Conservation (phyloP, 1,140 invertebrate species). For the Lepidurus apus region DNA sequence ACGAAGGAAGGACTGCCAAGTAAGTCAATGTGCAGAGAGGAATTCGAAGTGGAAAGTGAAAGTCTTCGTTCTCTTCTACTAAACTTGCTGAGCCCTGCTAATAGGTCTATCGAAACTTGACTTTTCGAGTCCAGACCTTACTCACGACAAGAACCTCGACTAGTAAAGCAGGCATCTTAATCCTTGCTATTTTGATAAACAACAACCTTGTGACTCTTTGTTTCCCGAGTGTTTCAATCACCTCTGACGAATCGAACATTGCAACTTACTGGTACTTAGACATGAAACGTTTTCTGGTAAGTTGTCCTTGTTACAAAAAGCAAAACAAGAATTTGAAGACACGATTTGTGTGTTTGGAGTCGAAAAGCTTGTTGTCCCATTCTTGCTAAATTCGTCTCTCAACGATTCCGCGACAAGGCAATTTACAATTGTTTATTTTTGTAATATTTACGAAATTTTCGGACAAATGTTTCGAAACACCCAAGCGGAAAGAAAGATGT, state of each 20-base stretch:
- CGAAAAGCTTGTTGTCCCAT: too few species aligned
- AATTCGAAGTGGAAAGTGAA: slow-evolving; percentile 10
- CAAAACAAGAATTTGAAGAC: neutral
- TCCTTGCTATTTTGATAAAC: neutral
- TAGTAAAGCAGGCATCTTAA: neutral
- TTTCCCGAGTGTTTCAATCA: neutral
- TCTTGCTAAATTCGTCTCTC: neutral
- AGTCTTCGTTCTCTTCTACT: slow-evolving; percentile 16
- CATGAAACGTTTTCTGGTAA: slow-evolving; percentile 6
- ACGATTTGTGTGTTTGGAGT: too few species aligned
- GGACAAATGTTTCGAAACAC: too few species aligned
- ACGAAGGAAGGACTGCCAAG: slow-evolving; percentile 13
- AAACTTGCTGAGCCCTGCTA: neutral
- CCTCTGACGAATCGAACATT: too few species aligned
- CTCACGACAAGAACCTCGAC: neutral
- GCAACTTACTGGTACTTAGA: too few species aligned
- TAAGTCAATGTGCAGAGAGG: slow-evolving; percentile 18
- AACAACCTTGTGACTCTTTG: neutral
- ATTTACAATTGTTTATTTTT: neutral
- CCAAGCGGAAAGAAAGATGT: neutral
- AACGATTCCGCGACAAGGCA: neutral
- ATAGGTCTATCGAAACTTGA: neutral
- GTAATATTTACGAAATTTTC: too few species aligned
- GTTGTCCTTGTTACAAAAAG: neutral
- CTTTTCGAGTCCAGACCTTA: neutral